Base-by-base conservation (phyloP, 2,113 vertebrate genomes). In the Ammodytes dubius region DNA sequence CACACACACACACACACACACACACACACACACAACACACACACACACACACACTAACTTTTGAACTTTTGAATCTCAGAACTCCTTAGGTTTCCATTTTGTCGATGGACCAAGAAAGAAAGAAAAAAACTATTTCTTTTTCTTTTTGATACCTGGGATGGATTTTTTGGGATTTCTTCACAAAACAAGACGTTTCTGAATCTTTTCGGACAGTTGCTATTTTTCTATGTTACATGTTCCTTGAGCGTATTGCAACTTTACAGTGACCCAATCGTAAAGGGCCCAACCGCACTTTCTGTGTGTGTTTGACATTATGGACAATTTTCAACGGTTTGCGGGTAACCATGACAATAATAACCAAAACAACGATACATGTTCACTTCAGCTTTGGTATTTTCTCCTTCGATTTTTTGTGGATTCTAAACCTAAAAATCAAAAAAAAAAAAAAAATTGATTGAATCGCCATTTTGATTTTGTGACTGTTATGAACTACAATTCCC, bases 161-260 rank as follows among this genome's bases (percentile, higher is more conserved):
- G 27, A 27, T 27, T 27, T 87, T 87, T 27, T 69, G 68, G 70
- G 81, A 76, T 81, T 86, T 90, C 82, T 87, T 92, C 89, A 80
- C 90, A 1, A 27, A 27, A 27, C 27, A 27, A 91, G 83, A 93
- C 53, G 71, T 90, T 89, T 91, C 89, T 88, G 88, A 86, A 89
- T 92, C 93, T 92, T 93, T 95, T 94, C 89, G 83, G 89, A n/a
- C n/a, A n/a, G n/a, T n/a, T n/a, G 89, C 80, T 94, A 94, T 95
- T 95, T 95, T 94, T 95, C 87, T 95, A 95, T 95, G 89, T 93
- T 82, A 88, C 75, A 88, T 88, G 93, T 88, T 88, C 92, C 85
- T 92, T 85, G 82, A 88, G 71, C 75, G 85, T 91, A 77, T 81
- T 79, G 6, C 77, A 70, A 76, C 67, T 85, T 91, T 86, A 27